Evolutionary conservation across 1,140 invertebrate genomes (phyloP).

Genomic region (Diorhabda elongata): DNA sequence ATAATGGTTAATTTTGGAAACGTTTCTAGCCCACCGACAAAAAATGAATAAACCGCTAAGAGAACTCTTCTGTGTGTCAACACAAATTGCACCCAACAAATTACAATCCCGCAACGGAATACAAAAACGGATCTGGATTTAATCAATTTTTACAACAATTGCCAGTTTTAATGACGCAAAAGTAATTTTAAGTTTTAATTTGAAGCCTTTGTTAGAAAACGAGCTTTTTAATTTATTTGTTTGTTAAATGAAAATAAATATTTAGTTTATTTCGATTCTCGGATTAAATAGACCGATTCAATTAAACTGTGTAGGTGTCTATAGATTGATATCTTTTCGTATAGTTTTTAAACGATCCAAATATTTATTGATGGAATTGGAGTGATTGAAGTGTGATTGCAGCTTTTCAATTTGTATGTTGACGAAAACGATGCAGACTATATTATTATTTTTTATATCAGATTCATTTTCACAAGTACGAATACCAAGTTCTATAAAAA

Average conservation of each 20-base stretch:
- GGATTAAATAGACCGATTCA: background rate
- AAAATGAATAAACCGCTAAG: conserved; percentile 6
- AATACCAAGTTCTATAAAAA: too few relatives aligned
- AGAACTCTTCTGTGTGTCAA: conserved; percentile 28
- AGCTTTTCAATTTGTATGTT: background rate
- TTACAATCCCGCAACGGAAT: conserved; percentile 20
- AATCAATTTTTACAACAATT: conserved; percentile 38
- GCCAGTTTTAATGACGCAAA: conserved; percentile 33
- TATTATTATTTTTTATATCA: too few relatives aligned
- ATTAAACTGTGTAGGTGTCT: background rate
- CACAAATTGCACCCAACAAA: conserved; percentile 29
- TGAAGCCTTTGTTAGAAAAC: conserved; percentile 27
- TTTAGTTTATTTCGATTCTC: conserved; percentile 31
- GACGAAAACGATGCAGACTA: too few relatives aligned
- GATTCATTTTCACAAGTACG: too few relatives aligned
- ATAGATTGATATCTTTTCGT: background rate
- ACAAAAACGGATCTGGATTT: conserved; percentile 32
- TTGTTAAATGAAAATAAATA: conserved; percentile 30
- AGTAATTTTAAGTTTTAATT: conserved; percentile 39
- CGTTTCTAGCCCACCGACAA: conserved; percentile 1
- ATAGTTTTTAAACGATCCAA: background rate
- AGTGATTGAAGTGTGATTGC: background rate
- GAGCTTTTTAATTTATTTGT: conserved; percentile 37
- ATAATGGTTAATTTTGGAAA: background rate
- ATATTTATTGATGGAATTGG: conserved; percentile 3